A percentile compares a stretch with the other conserved stretches of the same genome.
phyloP scores from a whole-genome alignment of 2,113 vertebrate genomes.

The Ochotona princeps region DNA sequence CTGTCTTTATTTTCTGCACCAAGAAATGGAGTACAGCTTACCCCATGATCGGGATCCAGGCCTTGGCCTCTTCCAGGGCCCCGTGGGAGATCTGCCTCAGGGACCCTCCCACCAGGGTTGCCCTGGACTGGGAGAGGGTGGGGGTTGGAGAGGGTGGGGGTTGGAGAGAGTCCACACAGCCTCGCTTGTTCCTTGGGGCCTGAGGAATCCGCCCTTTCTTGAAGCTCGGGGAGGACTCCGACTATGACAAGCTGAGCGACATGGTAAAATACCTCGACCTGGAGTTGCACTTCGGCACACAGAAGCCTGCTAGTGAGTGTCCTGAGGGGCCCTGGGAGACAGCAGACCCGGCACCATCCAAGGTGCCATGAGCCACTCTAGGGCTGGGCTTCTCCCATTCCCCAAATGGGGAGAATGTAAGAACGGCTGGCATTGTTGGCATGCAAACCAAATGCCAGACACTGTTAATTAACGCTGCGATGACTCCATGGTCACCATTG shows the following conservation, averaged over 20 bases:
- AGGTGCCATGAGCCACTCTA: neutral
- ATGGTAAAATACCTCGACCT: constrained; percentile 99
- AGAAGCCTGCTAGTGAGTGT: constrained; percentile 93
- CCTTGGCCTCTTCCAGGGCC: neutral
- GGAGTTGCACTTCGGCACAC: constrained; percentile 98
- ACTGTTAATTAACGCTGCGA: neutral
- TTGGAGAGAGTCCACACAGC: neutral
- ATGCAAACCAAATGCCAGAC: neutral
- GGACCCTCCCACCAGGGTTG: too few relatives aligned
- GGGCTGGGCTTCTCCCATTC: neutral
- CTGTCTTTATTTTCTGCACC: neutral
- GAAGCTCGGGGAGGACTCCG: constrained; percentile 88
- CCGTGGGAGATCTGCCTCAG: neutral
- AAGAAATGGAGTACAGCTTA: neutral
- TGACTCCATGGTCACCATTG: neutral
- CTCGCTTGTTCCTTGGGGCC: neutral
- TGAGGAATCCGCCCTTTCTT: neutral
- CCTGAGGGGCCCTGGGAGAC: neutral
- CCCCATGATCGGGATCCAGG: neutral
- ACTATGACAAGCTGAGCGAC: constrained; percentile 97
- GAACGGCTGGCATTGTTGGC: neutral
- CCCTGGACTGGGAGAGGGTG: neutral
- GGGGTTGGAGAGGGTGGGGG: too few relatives aligned
- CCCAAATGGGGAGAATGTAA: too few relatives aligned
- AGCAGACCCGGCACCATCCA: neutral